These are phyloP conservation scores for Leucopsar rothschildi DNA, from an alignment of 2,113 vertebrate genomes.

Conservation along the genomic window DNA sequence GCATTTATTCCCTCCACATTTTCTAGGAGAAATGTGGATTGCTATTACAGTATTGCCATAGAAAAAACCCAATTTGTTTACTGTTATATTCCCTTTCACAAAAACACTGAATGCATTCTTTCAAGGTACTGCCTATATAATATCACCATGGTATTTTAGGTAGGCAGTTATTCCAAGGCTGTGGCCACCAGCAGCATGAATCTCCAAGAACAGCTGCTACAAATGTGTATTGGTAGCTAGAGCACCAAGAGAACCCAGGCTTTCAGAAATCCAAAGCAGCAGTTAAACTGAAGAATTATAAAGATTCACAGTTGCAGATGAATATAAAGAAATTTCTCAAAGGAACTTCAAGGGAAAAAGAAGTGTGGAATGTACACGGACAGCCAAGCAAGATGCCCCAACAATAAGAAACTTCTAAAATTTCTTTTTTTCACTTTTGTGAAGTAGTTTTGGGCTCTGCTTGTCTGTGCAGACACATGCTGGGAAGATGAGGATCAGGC, in stretches of 20 bases:
- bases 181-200: neutral
- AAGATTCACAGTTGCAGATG: neutral
- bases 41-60: neutral
- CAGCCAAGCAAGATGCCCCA: neutral
- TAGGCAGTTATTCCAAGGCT: neutral
- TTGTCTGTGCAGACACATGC: neutral
- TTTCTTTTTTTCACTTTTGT: neutral
- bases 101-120: neutral
- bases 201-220: neutral
- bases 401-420: neutral
- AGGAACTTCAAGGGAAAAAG: neutral
- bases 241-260: neutral
- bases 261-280: neutral
- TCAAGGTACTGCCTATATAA: neutral
- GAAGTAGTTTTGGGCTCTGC: neutral
- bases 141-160: neutral
- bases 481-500: neutral
- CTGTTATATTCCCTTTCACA: neutral
- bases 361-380: neutral
- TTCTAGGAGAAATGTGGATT: neutral
- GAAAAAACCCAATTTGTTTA: neutral
- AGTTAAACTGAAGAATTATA: neutral
- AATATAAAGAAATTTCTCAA: neutral
- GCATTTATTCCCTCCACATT: neutral
- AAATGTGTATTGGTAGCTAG: fast-evolving